Evolutionary conservation across 2,888 invertebrate species (phyloP).

Genomic region (Drosophila aldrichi): DNA sequence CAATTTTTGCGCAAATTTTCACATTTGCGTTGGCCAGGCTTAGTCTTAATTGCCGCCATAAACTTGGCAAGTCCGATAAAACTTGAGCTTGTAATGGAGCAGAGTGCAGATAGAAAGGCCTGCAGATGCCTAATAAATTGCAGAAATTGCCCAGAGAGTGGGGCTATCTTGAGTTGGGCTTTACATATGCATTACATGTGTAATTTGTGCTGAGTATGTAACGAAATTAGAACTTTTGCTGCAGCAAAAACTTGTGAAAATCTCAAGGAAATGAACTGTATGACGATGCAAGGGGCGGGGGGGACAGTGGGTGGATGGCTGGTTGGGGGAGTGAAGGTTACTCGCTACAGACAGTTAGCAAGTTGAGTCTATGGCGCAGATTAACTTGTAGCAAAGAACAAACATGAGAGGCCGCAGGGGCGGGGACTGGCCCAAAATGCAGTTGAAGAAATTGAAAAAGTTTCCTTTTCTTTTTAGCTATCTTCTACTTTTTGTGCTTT

Average conservation of each 20-base stretch:
- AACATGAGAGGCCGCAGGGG: conserved; percentile 35
- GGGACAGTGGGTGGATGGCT: neutral
- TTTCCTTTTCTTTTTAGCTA: conserved; percentile 42
- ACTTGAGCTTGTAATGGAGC: conserved; percentile 70
- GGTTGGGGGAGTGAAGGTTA: neutral
- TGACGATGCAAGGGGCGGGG: neutral
- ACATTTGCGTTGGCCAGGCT: conserved; percentile 45
- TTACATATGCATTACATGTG: conserved; percentile 79
- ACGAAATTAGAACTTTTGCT: conserved; percentile 75
- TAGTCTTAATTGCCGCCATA: conserved; percentile 70
- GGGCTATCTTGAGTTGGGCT: conserved; percentile 6
- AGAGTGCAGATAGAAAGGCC: conserved; percentile 15
- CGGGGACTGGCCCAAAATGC: conserved; percentile 49
- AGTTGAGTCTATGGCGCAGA: conserved; percentile 72
- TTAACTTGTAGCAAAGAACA: conserved; percentile 73
- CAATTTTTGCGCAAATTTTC: conserved; percentile 48
- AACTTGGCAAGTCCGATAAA: conserved; percentile 71
- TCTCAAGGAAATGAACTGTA: conserved; percentile 57
- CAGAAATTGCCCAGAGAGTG: conserved; percentile 2
- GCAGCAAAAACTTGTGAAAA: conserved; percentile 50
- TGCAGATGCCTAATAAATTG: conserved; percentile 66
- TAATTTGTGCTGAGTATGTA: conserved; percentile 73
- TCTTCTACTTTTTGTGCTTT: conserved; percentile 25
- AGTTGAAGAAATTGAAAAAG: conserved; percentile 80
- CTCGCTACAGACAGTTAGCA: conserved; percentile 59